Evolutionary conservation across 2,797 vertebrate species (phyloP).

Genomic region (Betta splendens): DNA sequence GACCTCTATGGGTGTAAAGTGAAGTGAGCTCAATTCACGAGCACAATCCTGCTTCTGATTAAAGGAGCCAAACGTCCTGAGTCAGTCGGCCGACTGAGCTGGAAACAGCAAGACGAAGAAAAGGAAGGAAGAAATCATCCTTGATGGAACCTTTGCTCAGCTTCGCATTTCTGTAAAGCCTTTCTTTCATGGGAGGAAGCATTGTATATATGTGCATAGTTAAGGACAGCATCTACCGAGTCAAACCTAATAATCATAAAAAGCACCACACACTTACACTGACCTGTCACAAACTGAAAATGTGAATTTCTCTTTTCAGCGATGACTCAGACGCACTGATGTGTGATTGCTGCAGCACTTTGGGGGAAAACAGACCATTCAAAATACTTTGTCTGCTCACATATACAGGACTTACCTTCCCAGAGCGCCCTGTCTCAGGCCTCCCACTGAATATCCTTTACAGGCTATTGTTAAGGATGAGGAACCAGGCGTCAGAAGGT

Average conservation of each 20-base stretch:
- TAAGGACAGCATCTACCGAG: background rate
- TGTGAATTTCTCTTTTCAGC: constrained; percentile 9
- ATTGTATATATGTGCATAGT: background rate
- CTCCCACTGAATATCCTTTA: constrained; percentile 10
- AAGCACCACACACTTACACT: background rate
- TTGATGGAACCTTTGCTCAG: background rate
- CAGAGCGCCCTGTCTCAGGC: background rate
- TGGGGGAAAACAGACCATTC: constrained; percentile 1
- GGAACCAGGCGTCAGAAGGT: constrained; percentile 11
- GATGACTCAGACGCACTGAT: constrained; percentile 10
- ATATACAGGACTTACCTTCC: constrained; percentile 18
- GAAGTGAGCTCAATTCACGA: no score
- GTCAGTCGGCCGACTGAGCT: no score
- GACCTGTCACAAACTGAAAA: background rate
- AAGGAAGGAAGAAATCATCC: background rate
- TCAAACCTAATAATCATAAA: background rate
- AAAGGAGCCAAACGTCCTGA: no score
- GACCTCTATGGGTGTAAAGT: no score
- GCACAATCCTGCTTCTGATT: no score
- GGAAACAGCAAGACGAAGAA: no score
- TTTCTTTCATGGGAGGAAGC: background rate
- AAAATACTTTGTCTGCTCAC: constrained; percentile 14
- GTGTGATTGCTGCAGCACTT: constrained; percentile 15
- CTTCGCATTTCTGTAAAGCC: background rate
- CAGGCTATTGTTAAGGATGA: constrained; percentile 1